Base-by-base conservation (phyloP, 2,888 invertebrate species). In the Tenthredo notha region DNA sequence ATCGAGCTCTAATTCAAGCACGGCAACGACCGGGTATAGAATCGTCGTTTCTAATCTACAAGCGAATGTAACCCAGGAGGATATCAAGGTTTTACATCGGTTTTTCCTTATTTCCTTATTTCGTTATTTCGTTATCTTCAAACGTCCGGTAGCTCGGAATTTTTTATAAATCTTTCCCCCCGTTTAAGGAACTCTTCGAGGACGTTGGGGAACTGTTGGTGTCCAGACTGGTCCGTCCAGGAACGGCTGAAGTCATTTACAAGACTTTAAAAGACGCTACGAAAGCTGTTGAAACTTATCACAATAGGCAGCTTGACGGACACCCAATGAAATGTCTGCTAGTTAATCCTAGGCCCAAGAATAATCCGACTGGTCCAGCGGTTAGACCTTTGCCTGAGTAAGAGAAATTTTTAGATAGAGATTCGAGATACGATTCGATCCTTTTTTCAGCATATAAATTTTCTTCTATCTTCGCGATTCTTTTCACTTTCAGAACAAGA, bases 1-100 rank as follows among this genome's bases (percentile, higher is more conserved):
- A 90, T 91, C 94, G 2, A 94, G 93, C 84, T 83, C 90, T 6
- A 87, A 86, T 74, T 89, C 90, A 29, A 85, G 88, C 5, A 93
- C 85, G 90, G 94, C 88, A 90, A 94, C 95, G 4, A 93, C 93
- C 5, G 98, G 98, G 72, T 98, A 96, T 93, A 95, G 98, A 90
- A 97, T 98, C 91, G 96, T 98, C 84, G 98, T 99, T 2, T 98
- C 98, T 88, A 99, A 98, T 94, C 95, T 99, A 87, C 97, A 98
- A 90, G 95, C 95, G 37, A 96, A 97, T 88, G 98, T 98, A 5
- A 98, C 98, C 18, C 97, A 97, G 89, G 97, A 97, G 90, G 98
- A 99, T 93, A 98, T 99, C 88, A 96, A 98, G 94, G 97, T 97
- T 18, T 70, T 3, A 5, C 29, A 29, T n/a, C 10, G 5, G 18